phyloP scores from a whole-genome alignment of 2,113 vertebrate species.

The Brachyhypopomus occidentalis region DNA sequence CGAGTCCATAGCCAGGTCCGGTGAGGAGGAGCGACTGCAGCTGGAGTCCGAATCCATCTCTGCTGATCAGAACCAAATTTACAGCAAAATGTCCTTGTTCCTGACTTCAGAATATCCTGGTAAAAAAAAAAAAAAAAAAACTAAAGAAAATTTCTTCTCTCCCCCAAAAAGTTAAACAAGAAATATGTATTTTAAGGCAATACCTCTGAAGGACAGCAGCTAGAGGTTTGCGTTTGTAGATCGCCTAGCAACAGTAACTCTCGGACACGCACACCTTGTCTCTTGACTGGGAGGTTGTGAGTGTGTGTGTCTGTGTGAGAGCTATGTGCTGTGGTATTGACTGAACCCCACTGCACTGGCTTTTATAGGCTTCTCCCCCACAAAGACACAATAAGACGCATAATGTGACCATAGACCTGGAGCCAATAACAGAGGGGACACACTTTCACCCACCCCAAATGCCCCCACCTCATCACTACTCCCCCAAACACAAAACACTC shows the following conservation, averaged over 20 bases:
- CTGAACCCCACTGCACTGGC: conserved; percentile 4
- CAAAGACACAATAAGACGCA: conserved; percentile 82
- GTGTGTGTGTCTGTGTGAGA: conserved; percentile 32
- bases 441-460: conserved; percentile 65
- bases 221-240: not conserved
- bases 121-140: not conserved
- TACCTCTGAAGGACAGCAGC: not conserved
- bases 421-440: conserved; percentile 78
- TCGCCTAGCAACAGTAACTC: not conserved
- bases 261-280: not conserved
- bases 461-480: conserved; percentile 48
- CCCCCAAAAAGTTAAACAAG: not conserved
- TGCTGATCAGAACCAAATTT: not conserved
- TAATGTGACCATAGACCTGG: conserved; percentile 77
- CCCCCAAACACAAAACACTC: conserved; percentile 60
- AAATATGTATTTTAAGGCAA: not conserved
- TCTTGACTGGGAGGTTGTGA: not conserved
- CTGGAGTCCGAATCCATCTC: conserved; percentile 79
- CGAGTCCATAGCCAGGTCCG: conserved; percentile 75
- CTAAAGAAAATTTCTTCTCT: not conserved
- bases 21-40: conserved; percentile 79
- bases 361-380: conserved; percentile 74
- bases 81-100: not conserved
- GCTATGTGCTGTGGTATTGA: conserved; percentile 48
- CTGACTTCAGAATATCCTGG: not conserved